Conservation (phyloP, 1,140 invertebrate species). For the Sycobia sp. region DNA sequence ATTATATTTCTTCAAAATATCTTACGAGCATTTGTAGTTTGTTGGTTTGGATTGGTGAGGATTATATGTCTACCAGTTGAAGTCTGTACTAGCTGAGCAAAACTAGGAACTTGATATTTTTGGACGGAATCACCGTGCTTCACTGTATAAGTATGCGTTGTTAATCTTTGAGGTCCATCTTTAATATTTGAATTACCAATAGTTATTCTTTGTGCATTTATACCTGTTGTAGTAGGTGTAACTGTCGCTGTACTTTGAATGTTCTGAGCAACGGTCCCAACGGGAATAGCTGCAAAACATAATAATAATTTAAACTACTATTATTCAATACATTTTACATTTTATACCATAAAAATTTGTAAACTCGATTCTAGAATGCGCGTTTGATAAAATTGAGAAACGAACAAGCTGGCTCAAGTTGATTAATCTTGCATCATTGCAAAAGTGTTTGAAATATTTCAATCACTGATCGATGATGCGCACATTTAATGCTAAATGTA, state of each 20-base stretch:
- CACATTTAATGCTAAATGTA: constrained; percentile 7
- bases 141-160: constrained; percentile 56
- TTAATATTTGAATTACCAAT: constrained; percentile 52
- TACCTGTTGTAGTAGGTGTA: constrained; percentile 47
- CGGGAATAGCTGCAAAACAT: constrained; percentile 59
- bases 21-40: constrained; percentile 58
- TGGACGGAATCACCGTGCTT: constrained; percentile 61
- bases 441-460: constrained; percentile 59
- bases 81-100: constrained; percentile 73
- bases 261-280: constrained; percentile 57
- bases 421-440: constrained; percentile 36
- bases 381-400: constrained; percentile 40
- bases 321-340: too few relatives aligned
- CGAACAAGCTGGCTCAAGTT: constrained; percentile 33
- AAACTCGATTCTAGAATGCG: constrained; percentile 55
- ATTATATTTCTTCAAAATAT: neutral
- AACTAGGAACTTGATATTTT: constrained; percentile 61
- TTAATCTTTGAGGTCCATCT: constrained; percentile 51
- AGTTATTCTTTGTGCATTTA: constrained; percentile 58
- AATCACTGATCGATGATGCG: constrained; percentile 57
- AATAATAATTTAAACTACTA: neutral
- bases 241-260: constrained; percentile 47
- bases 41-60: constrained; percentile 59
- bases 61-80: constrained; percentile 72
- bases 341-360: neutral